Percentiles rank a stretch among this genome's conserved stretches.
Evolutionary conservation across 1,140 invertebrate genomes (phyloP).

Genomic region (Heliconius hermathena): DNA sequence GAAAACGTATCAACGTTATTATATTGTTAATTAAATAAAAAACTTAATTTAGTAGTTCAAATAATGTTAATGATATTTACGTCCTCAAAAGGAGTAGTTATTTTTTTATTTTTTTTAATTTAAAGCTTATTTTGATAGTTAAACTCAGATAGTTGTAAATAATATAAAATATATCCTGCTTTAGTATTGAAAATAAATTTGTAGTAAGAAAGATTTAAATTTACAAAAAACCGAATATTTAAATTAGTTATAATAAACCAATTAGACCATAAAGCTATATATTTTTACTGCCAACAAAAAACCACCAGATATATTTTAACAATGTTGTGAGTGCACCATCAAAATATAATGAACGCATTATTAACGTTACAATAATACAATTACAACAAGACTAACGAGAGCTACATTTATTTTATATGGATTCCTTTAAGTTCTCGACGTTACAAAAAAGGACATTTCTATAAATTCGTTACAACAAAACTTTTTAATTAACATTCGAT

Average conservation of each 20-base stretch:
- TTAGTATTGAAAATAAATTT: no score
- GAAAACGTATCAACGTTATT: not conserved
- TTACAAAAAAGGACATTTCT: not conserved
- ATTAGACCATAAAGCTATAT: not conserved
- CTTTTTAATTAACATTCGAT: conserved; percentile 17
- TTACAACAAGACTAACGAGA: conserved; percentile 2
- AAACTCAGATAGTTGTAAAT: no score
- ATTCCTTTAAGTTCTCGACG: not conserved
- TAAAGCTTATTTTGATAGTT: not conserved
- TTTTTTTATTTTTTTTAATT: not conserved
- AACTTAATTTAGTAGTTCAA: not conserved
- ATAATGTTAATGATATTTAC: not conserved
- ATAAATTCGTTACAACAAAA: conserved; percentile 8
- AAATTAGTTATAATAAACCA: no score
- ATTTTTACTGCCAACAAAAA: not conserved
- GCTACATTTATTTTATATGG: not conserved
- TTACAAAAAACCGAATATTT: no score
- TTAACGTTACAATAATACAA: conserved; percentile 1
- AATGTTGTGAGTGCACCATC: conserved; percentile 2
- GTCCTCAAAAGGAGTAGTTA: not conserved
- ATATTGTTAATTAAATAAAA: conserved; percentile 3
- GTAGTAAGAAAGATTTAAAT: no score
- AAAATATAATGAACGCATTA: conserved; percentile 14
- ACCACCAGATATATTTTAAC: not conserved
- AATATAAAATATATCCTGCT: no score